Conservation (phyloP, 2,113 vertebrate genomes). For the Megaceryle torquata region DNA sequence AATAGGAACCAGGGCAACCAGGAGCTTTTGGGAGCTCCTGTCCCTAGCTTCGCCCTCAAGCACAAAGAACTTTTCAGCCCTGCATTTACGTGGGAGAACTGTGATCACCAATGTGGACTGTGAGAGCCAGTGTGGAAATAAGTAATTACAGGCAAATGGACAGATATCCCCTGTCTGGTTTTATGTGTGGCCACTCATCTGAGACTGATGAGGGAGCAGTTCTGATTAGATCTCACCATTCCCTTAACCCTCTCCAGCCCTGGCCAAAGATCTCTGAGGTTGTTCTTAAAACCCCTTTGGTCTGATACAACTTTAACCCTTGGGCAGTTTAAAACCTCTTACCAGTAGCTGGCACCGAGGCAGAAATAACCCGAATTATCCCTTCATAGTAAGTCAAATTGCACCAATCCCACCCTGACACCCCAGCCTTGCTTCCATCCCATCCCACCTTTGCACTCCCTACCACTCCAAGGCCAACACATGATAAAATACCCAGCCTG, state of each 20-base stretch:
- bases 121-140: background rate
- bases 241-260: conserved; percentile 27
- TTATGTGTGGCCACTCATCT: conserved; percentile 54
- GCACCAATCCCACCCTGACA: background rate
- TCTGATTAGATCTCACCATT: conserved; percentile 13
- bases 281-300: background rate
- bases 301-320: background rate
- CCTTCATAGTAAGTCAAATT: background rate
- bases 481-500: background rate
- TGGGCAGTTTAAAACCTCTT: background rate
- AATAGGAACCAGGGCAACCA: accelerated
- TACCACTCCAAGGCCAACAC: accelerated
- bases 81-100: background rate
- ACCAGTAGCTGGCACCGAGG: background rate
- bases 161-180: background rate
- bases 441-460: background rate
- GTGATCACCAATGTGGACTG: background rate
- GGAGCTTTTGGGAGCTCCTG: background rate
- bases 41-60: background rate
- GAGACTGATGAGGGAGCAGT: conserved; percentile 49
- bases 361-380: background rate
- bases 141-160: conserved; percentile 22
- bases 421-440: background rate
- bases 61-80: background rate
- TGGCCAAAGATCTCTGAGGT: background rate